Conservation (phyloP, 2,113 vertebrate genomes). For the Arizona elegans region DNA sequence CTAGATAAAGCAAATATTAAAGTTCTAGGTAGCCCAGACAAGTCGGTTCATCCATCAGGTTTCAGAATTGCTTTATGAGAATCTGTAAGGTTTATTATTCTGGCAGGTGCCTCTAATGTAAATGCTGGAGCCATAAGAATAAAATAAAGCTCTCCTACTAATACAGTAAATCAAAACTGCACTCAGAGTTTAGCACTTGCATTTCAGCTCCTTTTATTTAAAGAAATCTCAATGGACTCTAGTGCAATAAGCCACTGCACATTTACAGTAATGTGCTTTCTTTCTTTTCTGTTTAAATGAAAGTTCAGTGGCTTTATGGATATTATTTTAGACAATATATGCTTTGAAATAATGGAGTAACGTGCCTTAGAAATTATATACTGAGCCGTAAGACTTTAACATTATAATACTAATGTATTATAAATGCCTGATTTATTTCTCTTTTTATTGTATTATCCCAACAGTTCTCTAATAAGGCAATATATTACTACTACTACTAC, state of each 20-base stretch:
- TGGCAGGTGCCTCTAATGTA: conserved; percentile 48
- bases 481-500: neutral
- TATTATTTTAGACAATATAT: conserved; percentile 46
- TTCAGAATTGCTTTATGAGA: conserved; percentile 44
- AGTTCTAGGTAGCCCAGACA: conserved; percentile 5
- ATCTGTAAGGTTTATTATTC: conserved; percentile 49
- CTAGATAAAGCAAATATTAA: conserved; percentile 14
- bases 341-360: conserved; percentile 52
- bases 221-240: conserved; percentile 49
- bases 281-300: conserved; percentile 10
- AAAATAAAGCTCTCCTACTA: conserved; percentile 56
- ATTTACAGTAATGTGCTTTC: conserved; percentile 46
- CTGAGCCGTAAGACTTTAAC: conserved; percentile 45
- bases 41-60: conserved; percentile 42
- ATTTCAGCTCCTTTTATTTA: conserved; percentile 50
- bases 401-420: conserved; percentile 38
- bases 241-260: conserved; percentile 41
- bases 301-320: conserved; percentile 49
- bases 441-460: conserved; percentile 19
- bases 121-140: conserved; percentile 38
- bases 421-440: conserved; percentile 26
- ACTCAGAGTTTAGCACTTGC: conserved; percentile 39
- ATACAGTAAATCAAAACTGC: conserved; percentile 51
- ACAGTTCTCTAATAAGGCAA: conserved; percentile 6
- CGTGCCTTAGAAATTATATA: conserved; percentile 30